Percentiles rank a stretch among this genome's conserved stretches.
phyloP scores from a whole-genome alignment of 2,113 vertebrate genomes.

The Oceanites oceanicus region DNA sequence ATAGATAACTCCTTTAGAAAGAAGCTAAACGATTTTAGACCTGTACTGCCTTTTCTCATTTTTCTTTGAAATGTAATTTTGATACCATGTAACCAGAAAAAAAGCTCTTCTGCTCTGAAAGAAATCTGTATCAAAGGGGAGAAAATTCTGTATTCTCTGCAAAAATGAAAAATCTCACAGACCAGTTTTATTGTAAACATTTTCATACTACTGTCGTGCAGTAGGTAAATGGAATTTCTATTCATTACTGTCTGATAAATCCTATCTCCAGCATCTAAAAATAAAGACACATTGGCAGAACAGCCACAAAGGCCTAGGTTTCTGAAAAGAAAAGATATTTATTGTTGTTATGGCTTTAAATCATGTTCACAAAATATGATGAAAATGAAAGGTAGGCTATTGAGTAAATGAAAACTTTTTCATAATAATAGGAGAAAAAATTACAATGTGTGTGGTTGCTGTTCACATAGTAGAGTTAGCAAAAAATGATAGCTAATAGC shows the following conservation, averaged over 20 bases:
- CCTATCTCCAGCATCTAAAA: conserved; percentile 4
- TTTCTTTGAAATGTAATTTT: conserved; percentile 34
- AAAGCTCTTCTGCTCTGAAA: neutral
- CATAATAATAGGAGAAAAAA: neutral
- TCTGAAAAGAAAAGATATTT: neutral
- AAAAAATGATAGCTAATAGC: neutral
- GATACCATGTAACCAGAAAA: neutral
- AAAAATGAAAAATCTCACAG: conserved; percentile 5
- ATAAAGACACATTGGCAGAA: neutral
- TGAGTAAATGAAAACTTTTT: neutral
- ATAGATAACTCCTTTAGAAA: conserved; percentile 41
- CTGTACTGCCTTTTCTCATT: neutral
- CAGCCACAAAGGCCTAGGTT: neutral
- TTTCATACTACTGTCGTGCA: conserved; percentile 4
- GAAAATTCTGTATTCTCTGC: neutral
- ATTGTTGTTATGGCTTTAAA: neutral
- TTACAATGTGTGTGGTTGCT: neutral
- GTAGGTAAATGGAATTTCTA: conserved; percentile 30
- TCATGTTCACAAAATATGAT: neutral
- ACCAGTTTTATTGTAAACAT: conserved; percentile 32
- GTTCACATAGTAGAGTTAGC: neutral
- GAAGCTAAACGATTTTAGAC: conserved; percentile 11
- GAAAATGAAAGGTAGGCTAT: neutral
- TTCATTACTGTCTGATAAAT: conserved; percentile 3
- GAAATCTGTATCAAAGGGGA: neutral